Evolutionary conservation across 2,797 vertebrate genomes (phyloP).

Genomic region (Pterois miles): DNA sequence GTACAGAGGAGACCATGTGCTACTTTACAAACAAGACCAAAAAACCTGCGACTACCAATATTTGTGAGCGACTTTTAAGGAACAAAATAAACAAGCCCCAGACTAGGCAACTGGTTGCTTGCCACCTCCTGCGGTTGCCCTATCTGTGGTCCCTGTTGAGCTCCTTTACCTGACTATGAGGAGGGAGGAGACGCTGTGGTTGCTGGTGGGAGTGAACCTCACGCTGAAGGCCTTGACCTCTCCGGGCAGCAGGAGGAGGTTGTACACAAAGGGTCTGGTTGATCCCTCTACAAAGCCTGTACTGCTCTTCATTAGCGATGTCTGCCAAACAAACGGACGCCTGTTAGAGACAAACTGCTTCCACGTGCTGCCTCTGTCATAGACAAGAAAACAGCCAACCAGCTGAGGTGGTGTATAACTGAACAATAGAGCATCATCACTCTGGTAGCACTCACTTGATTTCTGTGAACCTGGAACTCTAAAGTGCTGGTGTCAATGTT

Average conservation of each 20-base stretch:
- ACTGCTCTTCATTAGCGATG: constrained; percentile 84
- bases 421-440: neutral
- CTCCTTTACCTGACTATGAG: constrained; percentile 90
- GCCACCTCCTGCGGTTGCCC: too few relatives aligned
- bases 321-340: constrained; percentile 80
- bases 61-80: too few relatives aligned
- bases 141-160: too few relatives aligned
- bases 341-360: constrained; percentile 50
- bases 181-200: constrained; percentile 93
- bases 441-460: constrained; percentile 80
- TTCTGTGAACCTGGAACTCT: constrained; percentile 95
- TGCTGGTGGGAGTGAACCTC: constrained; percentile 91
- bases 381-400: neutral
- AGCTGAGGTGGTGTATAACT: constrained; percentile 23
- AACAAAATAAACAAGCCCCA: too few relatives aligned
- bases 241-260: constrained; percentile 91
- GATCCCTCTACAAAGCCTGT: constrained; percentile 87
- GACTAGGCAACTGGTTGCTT: too few relatives aligned
- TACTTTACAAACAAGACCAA: too few relatives aligned
- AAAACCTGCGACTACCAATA: too few relatives aligned
- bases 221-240: constrained; percentile 92
- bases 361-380: constrained; percentile 28
- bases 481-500: constrained; percentile 88
- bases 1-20: too few relatives aligned
- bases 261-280: constrained; percentile 89